Evolutionary conservation across 2,888 invertebrate genomes (phyloP), one percentile per base, ranked within the genome.

Genomic region (Phania funesta): DNA sequence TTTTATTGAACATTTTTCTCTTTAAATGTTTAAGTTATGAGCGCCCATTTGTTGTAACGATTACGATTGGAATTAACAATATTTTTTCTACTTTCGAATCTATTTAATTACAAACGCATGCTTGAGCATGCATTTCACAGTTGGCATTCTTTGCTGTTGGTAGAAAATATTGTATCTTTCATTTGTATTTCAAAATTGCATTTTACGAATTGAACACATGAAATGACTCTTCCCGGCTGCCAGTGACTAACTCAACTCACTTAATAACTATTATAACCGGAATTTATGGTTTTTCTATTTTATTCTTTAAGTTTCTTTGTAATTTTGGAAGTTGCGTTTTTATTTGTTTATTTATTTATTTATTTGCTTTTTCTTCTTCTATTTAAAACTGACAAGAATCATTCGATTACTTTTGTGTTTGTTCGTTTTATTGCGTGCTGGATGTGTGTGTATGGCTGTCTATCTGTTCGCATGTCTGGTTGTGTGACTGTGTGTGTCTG

Each of bases 331-430:
- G 50, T 75, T 38, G 29, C 20, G 48, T 65, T 54, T 52, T 62
- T 26, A 16, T 56, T 22, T 35, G 38, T 20, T 16, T 52, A 41
- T 64, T 16, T 54, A n/a, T 38, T 38, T 46, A 0, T 32, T 46
- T 18, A 18, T 11, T 32, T 62, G 29, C 29, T 35, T n/a, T 35
- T 67, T 32, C 22, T 29, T 41, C n/a, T 56, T 54, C 32, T 32
- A 44, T 73, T 62, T 71, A 52, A 80, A 38, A 54, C 64, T 65
- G 44, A 68, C 78, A 78, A 74, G 74, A 82, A 70, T 78, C 82
- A 75, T 82, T 75, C n/a, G 82, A 82, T 82, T 82, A 58, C 62
- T 64, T 67, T 54, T 73, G 38, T 20, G 46, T 54, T n/a, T 65
- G 68, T 68, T 16, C n/a, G n/a, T n/a, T 60, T 68, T 60, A 26